Evolutionary conservation across 2,888 invertebrate genomes (phyloP), one percentile per base, ranked within the genome.

Genomic region (Acronicta leporina): DNA sequence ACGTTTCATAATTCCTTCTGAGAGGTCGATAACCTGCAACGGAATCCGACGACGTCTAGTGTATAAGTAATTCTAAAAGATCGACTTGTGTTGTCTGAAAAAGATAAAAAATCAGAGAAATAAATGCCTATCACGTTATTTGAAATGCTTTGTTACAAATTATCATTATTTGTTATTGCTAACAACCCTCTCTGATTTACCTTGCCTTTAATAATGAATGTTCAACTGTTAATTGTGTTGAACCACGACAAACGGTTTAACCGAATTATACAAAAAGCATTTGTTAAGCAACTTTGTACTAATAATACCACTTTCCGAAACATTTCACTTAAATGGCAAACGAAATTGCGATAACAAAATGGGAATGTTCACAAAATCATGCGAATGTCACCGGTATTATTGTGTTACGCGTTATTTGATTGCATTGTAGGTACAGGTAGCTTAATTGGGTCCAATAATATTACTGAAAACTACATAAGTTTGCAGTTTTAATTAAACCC

Each of bases 401-500:
- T 38, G 25, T 47, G 35, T 61, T 59, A 5, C 56, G 50, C 11
- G 43, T 25, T 38, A 63, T 61, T 65, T 58, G 48, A 56, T 66
- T 61, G 49, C 50, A 50, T 46, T 52, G 42, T 58, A 58, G 1
- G 6, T 27, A 33, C 20, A 48, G 20, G 45, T 63, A 68, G 44
- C 67, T 67, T 63, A 63, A 73, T 62, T 60, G 54, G 47, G 27
- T 46, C 13, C 54, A 51, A 56, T 52, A 55, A 58, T 57, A 60
- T 73, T 57, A 51, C 30, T 47, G 48, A 35, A 57, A 62, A 56
- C 50, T 35, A 53, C 40, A 41, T 45, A 64, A 59, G 53, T 66
- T 74, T 59, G 50, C 53, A n/a, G 16, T 59, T 72, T 68, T 44
- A 62, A 72, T 72, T 62, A 62, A 63, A 64, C 49, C 14, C 9